These are phyloP conservation scores for Gymnopithys bicolor DNA, from an alignment of 2,797 vertebrate species.

Conservation along the genomic window DNA sequence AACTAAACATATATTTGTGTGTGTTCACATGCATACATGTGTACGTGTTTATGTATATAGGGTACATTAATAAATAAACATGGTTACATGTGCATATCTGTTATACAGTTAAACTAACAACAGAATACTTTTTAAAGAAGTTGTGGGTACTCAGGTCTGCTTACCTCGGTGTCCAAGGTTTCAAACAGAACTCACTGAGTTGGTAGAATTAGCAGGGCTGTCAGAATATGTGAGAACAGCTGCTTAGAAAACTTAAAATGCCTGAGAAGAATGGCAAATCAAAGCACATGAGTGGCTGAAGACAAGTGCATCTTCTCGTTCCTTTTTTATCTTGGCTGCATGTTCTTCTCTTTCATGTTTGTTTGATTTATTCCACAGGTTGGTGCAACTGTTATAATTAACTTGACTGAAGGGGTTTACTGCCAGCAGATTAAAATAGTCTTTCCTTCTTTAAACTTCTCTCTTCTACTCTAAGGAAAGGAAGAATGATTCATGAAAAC, in stretches of 20 bases:
- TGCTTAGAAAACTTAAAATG: background rate
- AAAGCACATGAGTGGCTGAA: background rate
- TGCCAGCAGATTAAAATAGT: constrained; percentile 12
- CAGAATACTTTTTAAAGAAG: background rate
- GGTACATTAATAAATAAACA: background rate
- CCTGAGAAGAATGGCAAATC: background rate
- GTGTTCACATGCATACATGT: accelerated
- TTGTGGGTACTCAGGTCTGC: background rate
- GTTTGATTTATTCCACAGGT: constrained; percentile 6
- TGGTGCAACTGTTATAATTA: constrained; percentile 11
- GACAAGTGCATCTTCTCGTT: background rate
- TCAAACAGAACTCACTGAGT: background rate
- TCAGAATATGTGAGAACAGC: background rate
- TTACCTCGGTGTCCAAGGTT: background rate
- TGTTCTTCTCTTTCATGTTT: constrained; percentile 27
- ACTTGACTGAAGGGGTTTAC: background rate
- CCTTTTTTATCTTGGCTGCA: background rate
- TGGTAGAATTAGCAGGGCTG: background rate
- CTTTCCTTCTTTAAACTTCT: background rate
- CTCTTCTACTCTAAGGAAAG: background rate
- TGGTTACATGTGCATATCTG: background rate
- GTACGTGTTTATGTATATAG: background rate
- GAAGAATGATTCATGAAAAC: background rate
- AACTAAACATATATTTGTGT: background rate
- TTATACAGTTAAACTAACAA: background rate